These are phyloP conservation scores for Eucriotettix oculatus DNA, from an alignment of 2,888 invertebrate species.

Conservation along the genomic window DNA sequence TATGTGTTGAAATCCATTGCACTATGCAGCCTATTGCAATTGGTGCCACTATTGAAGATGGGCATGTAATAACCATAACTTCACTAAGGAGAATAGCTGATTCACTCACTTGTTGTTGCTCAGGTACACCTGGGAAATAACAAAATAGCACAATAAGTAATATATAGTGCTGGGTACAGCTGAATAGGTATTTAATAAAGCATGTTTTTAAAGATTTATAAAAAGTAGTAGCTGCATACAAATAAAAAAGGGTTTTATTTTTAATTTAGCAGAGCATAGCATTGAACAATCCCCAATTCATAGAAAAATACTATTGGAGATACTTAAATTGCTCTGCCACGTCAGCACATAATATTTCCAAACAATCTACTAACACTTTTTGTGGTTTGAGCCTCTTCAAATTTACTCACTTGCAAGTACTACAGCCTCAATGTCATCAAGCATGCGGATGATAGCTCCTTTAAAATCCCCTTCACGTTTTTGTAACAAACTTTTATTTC, in stretches of 20 bases:
- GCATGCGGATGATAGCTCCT: conserved; percentile 29
- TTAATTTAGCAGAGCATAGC: too few relatives aligned
- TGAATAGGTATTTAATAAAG: too few relatives aligned
- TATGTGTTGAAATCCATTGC: conserved; percentile 31
- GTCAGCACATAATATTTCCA: too few relatives aligned
- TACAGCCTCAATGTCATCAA: conserved; percentile 33
- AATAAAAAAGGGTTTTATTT: too few relatives aligned
- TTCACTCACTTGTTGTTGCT: conserved; percentile 28
- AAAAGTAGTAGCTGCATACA: too few relatives aligned
- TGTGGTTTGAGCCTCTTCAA: too few relatives aligned
- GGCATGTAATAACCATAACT: conserved; percentile 29
- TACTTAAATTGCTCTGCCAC: too few relatives aligned
- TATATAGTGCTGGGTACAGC: not conserved
- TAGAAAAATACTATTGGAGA: too few relatives aligned
- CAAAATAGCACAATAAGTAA: not conserved
- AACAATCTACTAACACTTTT: too few relatives aligned
- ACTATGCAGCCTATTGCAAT: conserved; percentile 22
- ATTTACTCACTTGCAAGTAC: conserved; percentile 25
- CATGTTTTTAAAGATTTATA: too few relatives aligned
- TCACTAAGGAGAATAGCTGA: conserved; percentile 33
- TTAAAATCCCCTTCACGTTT: conserved; percentile 32
- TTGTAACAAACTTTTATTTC: conserved; percentile 32
- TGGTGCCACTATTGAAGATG: conserved; percentile 22
- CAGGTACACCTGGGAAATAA: conserved; percentile 21
- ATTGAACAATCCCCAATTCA: too few relatives aligned